phyloP scores from a whole-genome alignment of 2,113 vertebrate species.

The Addax nasomaculatus region DNA sequence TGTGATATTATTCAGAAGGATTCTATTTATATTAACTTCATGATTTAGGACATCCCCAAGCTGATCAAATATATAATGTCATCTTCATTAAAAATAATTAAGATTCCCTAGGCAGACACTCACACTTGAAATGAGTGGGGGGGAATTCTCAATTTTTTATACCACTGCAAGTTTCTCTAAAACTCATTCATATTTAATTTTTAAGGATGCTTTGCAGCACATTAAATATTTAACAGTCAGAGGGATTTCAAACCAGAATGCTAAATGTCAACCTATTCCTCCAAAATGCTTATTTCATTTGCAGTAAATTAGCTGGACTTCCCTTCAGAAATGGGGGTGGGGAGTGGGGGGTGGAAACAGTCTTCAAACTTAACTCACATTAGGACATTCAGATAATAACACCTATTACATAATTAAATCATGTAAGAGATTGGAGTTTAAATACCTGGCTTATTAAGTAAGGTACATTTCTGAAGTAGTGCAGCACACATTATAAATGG shows the following conservation, averaged over 20 bases:
- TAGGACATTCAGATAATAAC: neutral
- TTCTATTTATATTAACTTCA: conserved; percentile 16
- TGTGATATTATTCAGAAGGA: conserved; percentile 49
- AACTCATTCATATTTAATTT: conserved; percentile 77
- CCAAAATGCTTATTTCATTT: conserved; percentile 69
- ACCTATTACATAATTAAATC: conserved; percentile 38
- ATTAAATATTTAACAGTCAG: conserved; percentile 76
- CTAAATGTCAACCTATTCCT: conserved; percentile 67
- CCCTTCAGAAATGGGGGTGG: neutral
- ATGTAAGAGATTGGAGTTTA: neutral
- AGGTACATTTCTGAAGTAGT: conserved; percentile 15
- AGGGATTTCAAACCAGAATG: conserved; percentile 72
- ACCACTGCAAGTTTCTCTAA: conserved; percentile 57
- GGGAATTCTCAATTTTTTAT: conserved; percentile 37
- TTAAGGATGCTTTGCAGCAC: conserved; percentile 74
- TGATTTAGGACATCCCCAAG: conserved; percentile 43
- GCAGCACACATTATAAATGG: conserved; percentile 3
- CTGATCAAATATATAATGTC: conserved; percentile 45
- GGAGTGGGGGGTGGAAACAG: neutral
- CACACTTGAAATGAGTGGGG: conserved; percentile 51
- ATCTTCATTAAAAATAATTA: conserved; percentile 77
- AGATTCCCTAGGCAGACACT: conserved; percentile 65
- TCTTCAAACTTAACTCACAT: conserved; percentile 36
- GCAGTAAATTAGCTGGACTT: conserved; percentile 51
- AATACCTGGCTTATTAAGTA: conserved; percentile 16